A percentile compares a stretch with the other conserved stretches of the same genome.
phyloP scores from a whole-genome alignment of 2,797 vertebrate genomes.

The Syngnathus acus region DNA sequence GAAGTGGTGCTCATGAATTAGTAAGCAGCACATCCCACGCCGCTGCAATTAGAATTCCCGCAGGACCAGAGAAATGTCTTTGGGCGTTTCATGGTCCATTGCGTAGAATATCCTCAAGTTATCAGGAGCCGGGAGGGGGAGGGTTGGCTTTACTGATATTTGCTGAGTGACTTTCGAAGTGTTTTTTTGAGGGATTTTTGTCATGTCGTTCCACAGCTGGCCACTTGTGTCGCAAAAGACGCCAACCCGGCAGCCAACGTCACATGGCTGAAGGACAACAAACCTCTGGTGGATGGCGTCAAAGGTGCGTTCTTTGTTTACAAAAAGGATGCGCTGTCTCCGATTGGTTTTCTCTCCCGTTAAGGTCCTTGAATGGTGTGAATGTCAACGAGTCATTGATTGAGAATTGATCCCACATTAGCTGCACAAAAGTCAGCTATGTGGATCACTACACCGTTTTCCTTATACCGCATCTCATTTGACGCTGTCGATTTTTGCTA shows the following conservation, averaged over 20 bases:
- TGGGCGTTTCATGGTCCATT: conserved; percentile 57
- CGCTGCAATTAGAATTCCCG: conserved; percentile 59
- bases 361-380: not conserved
- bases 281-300: conserved; percentile 64
- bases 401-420: too few relatives aligned
- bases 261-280: conserved; percentile 82
- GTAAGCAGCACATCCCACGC: conserved; percentile 45
- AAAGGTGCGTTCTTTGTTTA: conserved; percentile 68
- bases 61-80: conserved; percentile 48
- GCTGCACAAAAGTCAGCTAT: too few relatives aligned
- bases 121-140: conserved; percentile 8
- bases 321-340: not conserved
- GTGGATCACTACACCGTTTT: too few relatives aligned
- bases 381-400: too few relatives aligned
- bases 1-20: conserved; percentile 65
- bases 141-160: conserved; percentile 15
- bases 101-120: conserved; percentile 37
- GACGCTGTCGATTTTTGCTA: too few relatives aligned
- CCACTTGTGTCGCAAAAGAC: conserved; percentile 75
- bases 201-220: conserved; percentile 72
- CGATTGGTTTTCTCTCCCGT: not conserved
- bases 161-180: too few relatives aligned
- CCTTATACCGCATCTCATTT: too few relatives aligned
- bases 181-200: not conserved
- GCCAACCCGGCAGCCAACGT: conserved; percentile 82